phyloP scores from a whole-genome alignment of 2,113 vertebrate genomes.

The Protomyctophum bolini region DNA sequence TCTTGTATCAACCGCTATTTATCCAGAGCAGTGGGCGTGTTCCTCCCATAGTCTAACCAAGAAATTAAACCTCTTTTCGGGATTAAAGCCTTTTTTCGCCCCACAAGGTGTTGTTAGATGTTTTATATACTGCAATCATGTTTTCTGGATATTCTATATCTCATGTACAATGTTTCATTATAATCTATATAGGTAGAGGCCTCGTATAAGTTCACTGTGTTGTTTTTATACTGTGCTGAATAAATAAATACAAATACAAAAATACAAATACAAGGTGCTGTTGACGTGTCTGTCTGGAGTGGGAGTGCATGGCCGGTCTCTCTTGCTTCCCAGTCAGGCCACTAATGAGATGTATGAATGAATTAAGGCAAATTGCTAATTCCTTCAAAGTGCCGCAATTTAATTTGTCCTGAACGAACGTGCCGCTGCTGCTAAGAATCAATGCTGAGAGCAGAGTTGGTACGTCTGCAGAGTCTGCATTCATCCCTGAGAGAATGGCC shows the following conservation, averaged over 20 bases:
- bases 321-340: slow-evolving; percentile 41
- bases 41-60: slow-evolving; percentile 27
- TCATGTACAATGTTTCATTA: too few species aligned
- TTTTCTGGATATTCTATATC: too few species aligned
- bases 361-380: slow-evolving; percentile 59
- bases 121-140: too few species aligned
- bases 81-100: too few species aligned
- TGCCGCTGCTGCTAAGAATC: slow-evolving; percentile 43
- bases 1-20: slow-evolving; percentile 28
- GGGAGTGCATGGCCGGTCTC: slow-evolving; percentile 1
- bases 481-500: slow-evolving; percentile 34
- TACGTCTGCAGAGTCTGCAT: slow-evolving; percentile 50
- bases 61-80: slow-evolving; percentile 24
- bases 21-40: slow-evolving; percentile 27
- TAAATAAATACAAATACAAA: too few species aligned
- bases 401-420: slow-evolving; percentile 45
- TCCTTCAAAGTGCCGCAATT: slow-evolving; percentile 53
- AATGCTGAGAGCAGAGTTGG: slow-evolving; percentile 39
- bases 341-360: slow-evolving; percentile 51
- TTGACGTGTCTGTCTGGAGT: slow-evolving; percentile 19
- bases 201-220: too few species aligned
- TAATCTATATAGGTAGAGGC: too few species aligned
- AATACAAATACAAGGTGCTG: too few species aligned
- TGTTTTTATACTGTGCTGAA: too few species aligned
- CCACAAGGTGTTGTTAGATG: background rate